Evolutionary conservation across 2,797 vertebrate genomes (phyloP), one percentile per base, ranked within the genome.

Genomic region (Perodicticus potto): DNA sequence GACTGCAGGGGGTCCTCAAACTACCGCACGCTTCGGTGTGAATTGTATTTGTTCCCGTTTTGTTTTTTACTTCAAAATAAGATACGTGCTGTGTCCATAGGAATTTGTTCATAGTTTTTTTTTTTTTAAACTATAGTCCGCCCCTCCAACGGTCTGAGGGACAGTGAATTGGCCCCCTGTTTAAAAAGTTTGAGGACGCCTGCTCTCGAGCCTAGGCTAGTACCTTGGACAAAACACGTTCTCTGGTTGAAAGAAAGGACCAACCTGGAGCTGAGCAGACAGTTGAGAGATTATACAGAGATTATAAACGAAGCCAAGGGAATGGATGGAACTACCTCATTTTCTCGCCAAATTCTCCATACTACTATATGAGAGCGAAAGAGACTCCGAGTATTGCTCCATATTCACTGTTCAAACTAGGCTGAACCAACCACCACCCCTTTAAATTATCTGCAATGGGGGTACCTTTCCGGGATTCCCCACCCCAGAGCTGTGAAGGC

Each of bases 401-500:
- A 25, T 5, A 9, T 0, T 16, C 85, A 14, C 20, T 16, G 34
- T n/a, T 37, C 43, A 55, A 87, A 29, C 12, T 0, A 29, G 34
- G 25, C 65, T 67, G 91, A 84, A 37, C 72, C 1, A 82, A 9
- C 2, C 20, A 53, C 49, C 49, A 53, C 55, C 29, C 27, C 29
- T 45, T 1, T 0, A 59, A 16, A 6, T 11, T 83, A 1, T 2
- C 49, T 16, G 22, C 22, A 32, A n/a, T 2, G 49, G 12, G 63
- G 63, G 5, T 17, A 1, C 34, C 8, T 20, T n/a, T 14, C 76
- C 7, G 34, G 67, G 11, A 2, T 22, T 22, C 7, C 20, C 53
- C 5, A 20, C 9, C 67, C 53, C 59, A 13, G 14, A 12, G 32
- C 22, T 4, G 57, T 20, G 27, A 12, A 80, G 17, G 67, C 37